phyloP scores from a whole-genome alignment of 2,797 vertebrate species.

The Hemibagrus guttatus region DNA sequence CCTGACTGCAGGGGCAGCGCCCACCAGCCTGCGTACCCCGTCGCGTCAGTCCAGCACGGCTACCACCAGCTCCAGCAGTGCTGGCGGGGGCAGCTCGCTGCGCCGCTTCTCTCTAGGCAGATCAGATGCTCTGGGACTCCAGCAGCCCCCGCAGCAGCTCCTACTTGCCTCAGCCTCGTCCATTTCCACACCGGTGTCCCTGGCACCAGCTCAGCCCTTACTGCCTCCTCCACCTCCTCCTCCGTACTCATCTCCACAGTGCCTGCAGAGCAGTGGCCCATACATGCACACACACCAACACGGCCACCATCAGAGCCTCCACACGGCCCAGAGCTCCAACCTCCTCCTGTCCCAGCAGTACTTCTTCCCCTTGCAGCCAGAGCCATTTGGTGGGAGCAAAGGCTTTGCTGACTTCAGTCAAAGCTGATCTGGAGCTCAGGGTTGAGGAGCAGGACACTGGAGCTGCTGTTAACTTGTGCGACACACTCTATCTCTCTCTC shows the following conservation, averaged over 20 bases:
- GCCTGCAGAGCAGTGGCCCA: conserved; percentile 68
- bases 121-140: conserved; percentile 64
- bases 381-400: conserved; percentile 80
- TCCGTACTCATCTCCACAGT: conserved; percentile 73
- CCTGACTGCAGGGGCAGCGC: conserved; percentile 77
- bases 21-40: conserved; percentile 81
- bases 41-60: conserved; percentile 94
- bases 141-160: conserved; percentile 68
- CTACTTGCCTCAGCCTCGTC: conserved; percentile 76
- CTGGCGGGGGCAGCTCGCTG: conserved; percentile 82
- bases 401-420: conserved; percentile 87
- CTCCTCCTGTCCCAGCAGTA: conserved; percentile 91
- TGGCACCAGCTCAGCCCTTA: conserved; percentile 70
- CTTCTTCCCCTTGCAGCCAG: conserved; percentile 88
- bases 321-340: conserved; percentile 64
- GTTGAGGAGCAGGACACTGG: conserved; percentile 20
- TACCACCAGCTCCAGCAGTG: conserved; percentile 91
- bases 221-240: conserved; percentile 78
- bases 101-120: conserved; percentile 85
- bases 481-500: not conserved
- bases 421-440: conserved; percentile 74
- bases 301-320: conserved; percentile 64
- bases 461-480: conserved; percentile 25
- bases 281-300: conserved; percentile 73
- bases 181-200: conserved; percentile 75